These are phyloP conservation scores for Epinephelus moara DNA, from an alignment of 2,113 vertebrate genomes.

Conservation along the genomic window DNA sequence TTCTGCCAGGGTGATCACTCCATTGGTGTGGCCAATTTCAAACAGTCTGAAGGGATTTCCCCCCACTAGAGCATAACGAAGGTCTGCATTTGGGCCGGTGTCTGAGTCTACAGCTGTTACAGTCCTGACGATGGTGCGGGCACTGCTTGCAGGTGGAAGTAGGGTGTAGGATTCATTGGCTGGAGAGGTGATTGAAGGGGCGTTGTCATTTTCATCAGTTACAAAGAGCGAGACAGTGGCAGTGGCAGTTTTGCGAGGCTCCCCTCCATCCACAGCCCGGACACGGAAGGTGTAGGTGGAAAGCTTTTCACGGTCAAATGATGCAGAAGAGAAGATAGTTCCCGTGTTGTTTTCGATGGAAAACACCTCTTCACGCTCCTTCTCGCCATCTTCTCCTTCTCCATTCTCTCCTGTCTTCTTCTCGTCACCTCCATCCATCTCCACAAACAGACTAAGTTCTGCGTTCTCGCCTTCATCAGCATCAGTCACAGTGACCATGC, in stretches of 20 bases:
- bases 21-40: slow-evolving; percentile 91
- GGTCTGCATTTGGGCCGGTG: slow-evolving; percentile 92
- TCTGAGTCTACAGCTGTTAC: slow-evolving; percentile 91
- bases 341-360: slow-evolving; percentile 96
- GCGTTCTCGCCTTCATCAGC: slow-evolving; percentile 94
- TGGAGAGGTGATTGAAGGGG: slow-evolving; percentile 90
- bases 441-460: slow-evolving; percentile 92
- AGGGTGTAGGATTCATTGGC: slow-evolving; percentile 92
- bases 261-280: slow-evolving; percentile 93
- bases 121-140: slow-evolving; percentile 91
- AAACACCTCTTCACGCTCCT: slow-evolving; percentile 83
- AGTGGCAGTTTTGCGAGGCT: slow-evolving; percentile 91
- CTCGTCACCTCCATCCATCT: slow-evolving; percentile 83
- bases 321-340: slow-evolving; percentile 93
- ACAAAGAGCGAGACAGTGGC: slow-evolving; percentile 95
- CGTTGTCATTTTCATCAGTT: slow-evolving; percentile 97
- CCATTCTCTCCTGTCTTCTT: slow-evolving; percentile 69
- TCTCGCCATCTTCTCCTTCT: slow-evolving; percentile 77
- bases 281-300: slow-evolving; percentile 95
- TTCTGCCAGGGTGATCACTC: slow-evolving; percentile 94
- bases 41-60: slow-evolving; percentile 97
- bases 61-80: slow-evolving; percentile 91
- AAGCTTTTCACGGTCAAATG: slow-evolving; percentile 94
- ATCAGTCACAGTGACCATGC: slow-evolving; percentile 97
- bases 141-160: slow-evolving; percentile 91